phyloP scores from a whole-genome alignment of 2,888 invertebrate genomes.

The Limnephilus lunatus region DNA sequence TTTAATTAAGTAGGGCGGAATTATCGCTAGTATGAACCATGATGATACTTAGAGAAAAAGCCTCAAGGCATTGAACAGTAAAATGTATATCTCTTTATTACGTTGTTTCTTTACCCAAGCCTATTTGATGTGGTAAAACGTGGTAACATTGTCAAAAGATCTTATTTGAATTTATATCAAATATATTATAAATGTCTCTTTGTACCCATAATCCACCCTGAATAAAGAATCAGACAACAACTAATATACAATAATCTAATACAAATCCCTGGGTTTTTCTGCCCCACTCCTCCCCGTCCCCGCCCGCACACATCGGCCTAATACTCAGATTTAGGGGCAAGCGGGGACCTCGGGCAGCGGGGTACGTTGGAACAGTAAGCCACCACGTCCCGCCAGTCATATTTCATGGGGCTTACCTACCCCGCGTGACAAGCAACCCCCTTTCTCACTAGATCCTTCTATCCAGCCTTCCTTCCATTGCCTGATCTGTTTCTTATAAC shows the following conservation, averaged over 20 bases:
- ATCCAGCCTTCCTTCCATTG: slow-evolving; percentile 52
- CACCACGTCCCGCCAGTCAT: slow-evolving; percentile 64
- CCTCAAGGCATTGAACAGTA: neutral
- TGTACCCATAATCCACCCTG: neutral
- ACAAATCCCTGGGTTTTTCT: slow-evolving; percentile 19
- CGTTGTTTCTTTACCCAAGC: neutral
- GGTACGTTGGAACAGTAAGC: slow-evolving; percentile 55
- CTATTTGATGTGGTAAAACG: neutral
- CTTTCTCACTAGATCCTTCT: slow-evolving; percentile 47
- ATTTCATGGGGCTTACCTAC: slow-evolving; percentile 64
- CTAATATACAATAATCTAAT: slow-evolving; percentile 31
- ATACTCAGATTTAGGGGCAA: slow-evolving; percentile 6
- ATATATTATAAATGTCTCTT: slow-evolving; percentile 2
- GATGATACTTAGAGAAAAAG: neutral
- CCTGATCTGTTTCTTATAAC: slow-evolving; percentile 58
- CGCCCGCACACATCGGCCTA: neutral
- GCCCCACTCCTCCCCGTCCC: neutral
- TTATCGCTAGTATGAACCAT: neutral
- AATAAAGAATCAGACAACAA: slow-evolving; percentile 14
- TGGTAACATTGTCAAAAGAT: neutral
- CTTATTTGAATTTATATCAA: neutral
- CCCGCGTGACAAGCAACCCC: slow-evolving; percentile 37
- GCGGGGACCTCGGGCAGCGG: slow-evolving; percentile 15
- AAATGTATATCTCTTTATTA: neutral
- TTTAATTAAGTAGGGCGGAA: neutral